Conservation (phyloP, 1,140 invertebrate genomes). For the Dreissena polymorpha region DNA sequence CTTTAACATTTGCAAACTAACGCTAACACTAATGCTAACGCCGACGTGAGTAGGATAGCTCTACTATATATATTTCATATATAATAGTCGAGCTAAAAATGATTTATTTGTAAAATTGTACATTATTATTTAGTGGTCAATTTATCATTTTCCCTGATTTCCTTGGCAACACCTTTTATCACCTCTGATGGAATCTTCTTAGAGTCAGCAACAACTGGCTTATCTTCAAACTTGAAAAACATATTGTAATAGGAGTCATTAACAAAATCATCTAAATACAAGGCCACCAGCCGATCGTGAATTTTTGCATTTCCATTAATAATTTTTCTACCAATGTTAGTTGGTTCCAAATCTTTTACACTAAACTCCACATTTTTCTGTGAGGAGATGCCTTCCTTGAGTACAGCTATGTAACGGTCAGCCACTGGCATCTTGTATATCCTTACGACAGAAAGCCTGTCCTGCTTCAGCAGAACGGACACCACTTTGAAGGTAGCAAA, state of each 20-base stretch:
- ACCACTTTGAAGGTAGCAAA: background rate
- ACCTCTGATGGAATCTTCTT: no score
- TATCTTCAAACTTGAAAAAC: background rate
- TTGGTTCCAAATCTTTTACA: background rate
- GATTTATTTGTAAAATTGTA: no score
- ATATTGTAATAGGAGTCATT: background rate
- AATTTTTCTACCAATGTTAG: background rate
- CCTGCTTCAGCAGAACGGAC: background rate
- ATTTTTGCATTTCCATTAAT: background rate
- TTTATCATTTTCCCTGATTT: no score
- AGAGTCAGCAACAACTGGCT: background rate
- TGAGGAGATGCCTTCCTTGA: background rate
- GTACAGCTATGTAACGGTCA: conserved; percentile 14
- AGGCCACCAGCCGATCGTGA: background rate
- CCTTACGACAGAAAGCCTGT: conserved; percentile 10
- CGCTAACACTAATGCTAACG: no score
- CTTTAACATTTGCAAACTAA: no score
- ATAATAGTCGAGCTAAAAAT: no score
- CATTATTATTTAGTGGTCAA: no score
- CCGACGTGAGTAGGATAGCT: no score
- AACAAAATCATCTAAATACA: background rate
- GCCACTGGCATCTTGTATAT: conserved; percentile 18
- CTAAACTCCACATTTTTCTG: conserved; percentile 12
- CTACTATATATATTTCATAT: no score
- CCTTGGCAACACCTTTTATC: no score